These are phyloP conservation scores for Drosophila acutilabella DNA, from an alignment of 2,888 invertebrate species.

Conservation along the genomic window DNA sequence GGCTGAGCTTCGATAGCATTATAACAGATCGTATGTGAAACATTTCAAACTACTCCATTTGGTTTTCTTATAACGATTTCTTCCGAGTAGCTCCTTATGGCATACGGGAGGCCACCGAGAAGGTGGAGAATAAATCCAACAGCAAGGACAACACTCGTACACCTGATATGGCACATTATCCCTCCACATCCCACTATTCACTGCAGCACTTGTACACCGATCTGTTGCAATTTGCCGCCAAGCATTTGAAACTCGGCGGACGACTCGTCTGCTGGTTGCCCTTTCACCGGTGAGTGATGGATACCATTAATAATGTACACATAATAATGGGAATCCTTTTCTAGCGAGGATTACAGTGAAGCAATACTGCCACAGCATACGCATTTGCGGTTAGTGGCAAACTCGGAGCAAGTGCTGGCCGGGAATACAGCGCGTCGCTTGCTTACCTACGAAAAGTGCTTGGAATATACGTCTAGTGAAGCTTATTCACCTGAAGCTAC, in stretches of 20 bases:
- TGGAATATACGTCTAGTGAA: conserved; percentile 85
- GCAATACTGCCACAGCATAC: conserved; percentile 92
- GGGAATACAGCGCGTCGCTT: conserved; percentile 92
- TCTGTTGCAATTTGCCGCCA: conserved; percentile 92
- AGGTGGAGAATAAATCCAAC: conserved; percentile 86
- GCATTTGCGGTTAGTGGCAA: conserved; percentile 91
- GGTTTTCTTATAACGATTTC: background rate
- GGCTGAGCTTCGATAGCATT: conserved; percentile 93
- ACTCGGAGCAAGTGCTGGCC: conserved; percentile 95
- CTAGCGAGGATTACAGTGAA: conserved; percentile 90
- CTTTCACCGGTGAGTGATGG: conserved; percentile 88
- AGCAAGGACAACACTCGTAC: conserved; percentile 87
- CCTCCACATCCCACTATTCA: conserved; percentile 94
- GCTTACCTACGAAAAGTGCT: conserved; percentile 93
- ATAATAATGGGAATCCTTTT: background rate
- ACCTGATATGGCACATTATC: conserved; percentile 90
- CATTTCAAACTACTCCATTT: background rate
- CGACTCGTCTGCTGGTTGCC: conserved; percentile 98
- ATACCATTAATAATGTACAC: background rate
- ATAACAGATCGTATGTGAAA: conserved; percentile 95
- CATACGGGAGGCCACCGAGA: conserved; percentile 96
- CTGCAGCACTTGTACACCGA: conserved; percentile 93
- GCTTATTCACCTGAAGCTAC: background rate
- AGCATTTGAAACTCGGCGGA: conserved; percentile 90
- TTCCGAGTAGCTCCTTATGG: conserved; percentile 95